Evolutionary conservation across 2,888 invertebrate species (phyloP), one percentile per base, ranked within the genome.

Genomic region (Trissonchulus latispiculum): DNA sequence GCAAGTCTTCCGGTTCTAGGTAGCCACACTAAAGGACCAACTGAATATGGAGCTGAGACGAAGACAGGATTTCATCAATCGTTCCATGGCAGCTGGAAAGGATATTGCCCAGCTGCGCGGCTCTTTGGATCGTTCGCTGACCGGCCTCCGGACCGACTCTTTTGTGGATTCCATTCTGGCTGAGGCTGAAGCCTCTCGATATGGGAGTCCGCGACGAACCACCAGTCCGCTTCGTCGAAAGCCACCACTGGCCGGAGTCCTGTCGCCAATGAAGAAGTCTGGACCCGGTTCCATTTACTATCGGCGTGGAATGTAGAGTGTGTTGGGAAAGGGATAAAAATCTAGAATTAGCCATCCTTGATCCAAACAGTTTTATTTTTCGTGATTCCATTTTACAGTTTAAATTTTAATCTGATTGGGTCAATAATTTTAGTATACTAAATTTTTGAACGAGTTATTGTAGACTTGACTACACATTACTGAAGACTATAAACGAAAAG

Each of bases 21-120:
- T 72, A 23, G 59, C 71, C 28, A 37, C 59, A 8, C 36, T 70
- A 32, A 70, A 70, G 31, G 71, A 70, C n/a, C 71, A 70, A 32
- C 31, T 70, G 28, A 37, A 59, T n/a, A 37, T 61, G 23, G 71
- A 70, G 35, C 28, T 70, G 59, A 48, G 71, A 64, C 71, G 71
- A 2, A 48, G 71, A 2, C 71, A 70, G 29, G 71, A 70, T n/a
- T 70, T 70, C 59, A 61, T 70, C 35, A 28, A 37, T 2, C 37
- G 71, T 2, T 37, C 71, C 23, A 2, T 36, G 37, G 59, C 37
- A 2, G 59, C 37, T 3, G 37, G n/a, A 15, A 37, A 59, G 29
- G 71, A 70, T 59, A 59, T 70, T 15, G 71, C 71, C 28, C 59
- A 36, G 2, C 61, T 70, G 2, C 71, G 71, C 29, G 48, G 59